A percentile compares a stretch with the other conserved stretches of the same genome.
Evolutionary conservation across 2,888 invertebrate genomes (phyloP).

Genomic region (Harpalus rufipes): DNA sequence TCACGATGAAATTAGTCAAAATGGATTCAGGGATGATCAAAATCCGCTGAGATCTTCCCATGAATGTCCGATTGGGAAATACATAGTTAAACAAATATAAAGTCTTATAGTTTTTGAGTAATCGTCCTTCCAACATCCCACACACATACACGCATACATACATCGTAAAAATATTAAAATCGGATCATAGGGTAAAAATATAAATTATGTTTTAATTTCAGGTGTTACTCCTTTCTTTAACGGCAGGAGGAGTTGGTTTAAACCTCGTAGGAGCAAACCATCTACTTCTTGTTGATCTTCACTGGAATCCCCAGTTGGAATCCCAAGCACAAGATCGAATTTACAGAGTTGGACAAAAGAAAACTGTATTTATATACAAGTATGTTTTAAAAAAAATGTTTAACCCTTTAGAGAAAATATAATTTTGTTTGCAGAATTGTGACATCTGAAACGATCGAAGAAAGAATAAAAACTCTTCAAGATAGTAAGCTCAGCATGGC

Average conservation of each 20-base stretch:
- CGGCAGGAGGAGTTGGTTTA: conserved; percentile 96
- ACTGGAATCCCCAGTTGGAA: conserved; percentile 99
- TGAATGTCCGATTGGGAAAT: no score
- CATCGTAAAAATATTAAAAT: no score
- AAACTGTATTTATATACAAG: conserved; percentile 90
- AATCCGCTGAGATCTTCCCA: no score
- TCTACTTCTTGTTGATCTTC: conserved; percentile 92
- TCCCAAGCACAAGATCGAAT: conserved; percentile 96
- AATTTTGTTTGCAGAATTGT: conserved; percentile 82
- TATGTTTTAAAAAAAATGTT: conserved; percentile 74
- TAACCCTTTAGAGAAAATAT: no score
- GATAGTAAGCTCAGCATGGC: conserved; percentile 89
- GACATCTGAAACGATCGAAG: conserved; percentile 92
- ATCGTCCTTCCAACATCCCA: no score
- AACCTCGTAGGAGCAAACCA: conserved; percentile 96
- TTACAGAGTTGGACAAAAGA: conserved; percentile 93
- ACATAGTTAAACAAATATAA: no score
- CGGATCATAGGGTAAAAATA: no score
- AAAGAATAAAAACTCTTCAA: conserved; percentile 89
- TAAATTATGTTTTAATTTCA: no score
- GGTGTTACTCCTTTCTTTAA: conserved; percentile 91
- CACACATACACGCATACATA: no score
- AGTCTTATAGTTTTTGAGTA: no score
- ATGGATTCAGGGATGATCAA: no score
- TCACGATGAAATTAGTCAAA: no score